Percentiles rank a stretch among this genome's conserved stretches.
phyloP scores from a whole-genome alignment of 2,113 vertebrate genomes.

The Taxidea taxus region DNA sequence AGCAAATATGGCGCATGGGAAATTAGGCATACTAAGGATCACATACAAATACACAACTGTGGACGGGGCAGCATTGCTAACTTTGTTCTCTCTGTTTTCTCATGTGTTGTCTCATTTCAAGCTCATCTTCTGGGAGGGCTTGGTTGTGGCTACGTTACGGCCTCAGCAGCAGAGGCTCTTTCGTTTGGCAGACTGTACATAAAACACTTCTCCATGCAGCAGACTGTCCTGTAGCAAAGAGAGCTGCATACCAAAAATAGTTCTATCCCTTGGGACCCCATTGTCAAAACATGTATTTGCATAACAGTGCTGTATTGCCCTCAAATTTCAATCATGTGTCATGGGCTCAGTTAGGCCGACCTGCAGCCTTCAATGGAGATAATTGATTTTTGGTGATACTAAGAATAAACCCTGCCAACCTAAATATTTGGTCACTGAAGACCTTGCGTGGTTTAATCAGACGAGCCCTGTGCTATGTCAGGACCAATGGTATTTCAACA shows the following conservation, averaged over 20 bases:
- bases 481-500: neutral
- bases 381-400: slow-evolving; percentile 78
- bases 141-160: neutral
- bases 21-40: slow-evolving; percentile 32
- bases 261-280: slow-evolving; percentile 66
- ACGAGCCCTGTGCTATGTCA: neutral
- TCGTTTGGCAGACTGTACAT: slow-evolving; percentile 22
- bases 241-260: slow-evolving; percentile 69
- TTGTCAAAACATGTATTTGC: slow-evolving; percentile 80
- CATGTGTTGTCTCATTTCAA: slow-evolving; percentile 37
- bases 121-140: slow-evolving; percentile 35
- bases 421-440: slow-evolving; percentile 73
- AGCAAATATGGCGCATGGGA: slow-evolving; percentile 22
- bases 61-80: neutral
- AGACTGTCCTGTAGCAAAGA: slow-evolving; percentile 73
- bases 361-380: slow-evolving; percentile 49
- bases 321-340: neutral
- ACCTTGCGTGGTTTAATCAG: slow-evolving; percentile 24
- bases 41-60: slow-evolving; percentile 21
- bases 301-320: slow-evolving; percentile 66
- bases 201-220: slow-evolving; percentile 74
- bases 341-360: slow-evolving; percentile 63
- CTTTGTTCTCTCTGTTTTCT: slow-evolving; percentile 42
- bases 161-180: neutral
- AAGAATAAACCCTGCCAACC: slow-evolving; percentile 70